Percentiles rank a stretch among this genome's conserved stretches.
phyloP scores from a whole-genome alignment of 2,888 invertebrate species.

The Gerris lacustris region DNA sequence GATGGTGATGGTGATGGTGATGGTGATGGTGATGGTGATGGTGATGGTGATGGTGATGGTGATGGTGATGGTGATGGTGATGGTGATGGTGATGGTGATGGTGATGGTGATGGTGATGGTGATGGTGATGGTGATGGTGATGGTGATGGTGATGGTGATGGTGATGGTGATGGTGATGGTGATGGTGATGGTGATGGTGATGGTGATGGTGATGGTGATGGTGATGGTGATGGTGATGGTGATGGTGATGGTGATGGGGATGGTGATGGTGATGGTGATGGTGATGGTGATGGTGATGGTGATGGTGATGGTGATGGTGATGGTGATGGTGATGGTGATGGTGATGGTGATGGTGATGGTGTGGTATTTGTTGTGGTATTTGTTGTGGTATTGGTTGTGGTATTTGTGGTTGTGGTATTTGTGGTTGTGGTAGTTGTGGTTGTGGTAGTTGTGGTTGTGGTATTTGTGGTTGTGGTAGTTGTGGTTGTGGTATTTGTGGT shows the following conservation, averaged over 20 bases:
- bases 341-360: background rate
- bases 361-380: no score
- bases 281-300: slow-evolving; percentile 19
- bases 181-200: slow-evolving; percentile 18
- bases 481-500: no score
- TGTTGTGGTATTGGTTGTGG: no score
- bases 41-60: background rate
- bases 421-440: no score
- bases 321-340: background rate
- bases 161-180: slow-evolving; percentile 15
- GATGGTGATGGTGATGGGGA: no score
- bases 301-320: slow-evolving; percentile 21
- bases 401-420: no score
- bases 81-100: slow-evolving; percentile 13
- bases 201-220: slow-evolving; percentile 14
- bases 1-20: background rate
- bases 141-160: slow-evolving; percentile 18
- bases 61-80: background rate
- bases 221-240: slow-evolving; percentile 19
- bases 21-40: background rate
- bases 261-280: slow-evolving; percentile 17
- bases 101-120: slow-evolving; percentile 20
- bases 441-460: no score
- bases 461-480: no score
- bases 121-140: slow-evolving; percentile 19